Percentiles rank a stretch among this genome's conserved stretches.
These are phyloP conservation scores for Dascyllus trimaculatus DNA, from an alignment of 2,113 vertebrate genomes.

Conservation along the genomic window DNA sequence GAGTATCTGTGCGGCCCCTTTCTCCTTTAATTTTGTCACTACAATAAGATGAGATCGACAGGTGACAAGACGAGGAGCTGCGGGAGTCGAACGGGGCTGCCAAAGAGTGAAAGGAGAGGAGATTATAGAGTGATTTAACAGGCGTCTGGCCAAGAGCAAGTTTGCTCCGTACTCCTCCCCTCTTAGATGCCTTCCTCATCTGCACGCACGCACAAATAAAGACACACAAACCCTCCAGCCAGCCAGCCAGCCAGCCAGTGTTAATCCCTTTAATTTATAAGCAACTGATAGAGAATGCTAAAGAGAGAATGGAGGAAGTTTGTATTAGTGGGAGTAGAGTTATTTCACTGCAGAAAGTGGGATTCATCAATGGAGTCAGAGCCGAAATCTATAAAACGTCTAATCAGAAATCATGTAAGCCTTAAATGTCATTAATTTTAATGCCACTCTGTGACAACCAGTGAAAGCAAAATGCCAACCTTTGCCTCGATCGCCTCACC, in stretches of 20 bases:
- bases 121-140: not conserved
- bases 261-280: conserved; percentile 45
- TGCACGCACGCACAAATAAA: conserved; percentile 10
- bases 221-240: conserved; percentile 2
- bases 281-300: not conserved
- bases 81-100: not conserved
- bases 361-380: not conserved
- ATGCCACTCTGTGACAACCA: not conserved
- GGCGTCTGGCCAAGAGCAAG: conserved; percentile 26
- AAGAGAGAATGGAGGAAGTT: not conserved
- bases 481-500: not conserved
- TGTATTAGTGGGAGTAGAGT: too few species aligned
- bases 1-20: not conserved
- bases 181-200: conserved; percentile 21
- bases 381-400: conserved; percentile 4
- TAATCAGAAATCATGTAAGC: not conserved
- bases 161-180: not conserved
- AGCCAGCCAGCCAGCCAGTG: conserved; percentile 2
- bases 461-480: not conserved
- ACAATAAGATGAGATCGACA: not conserved
- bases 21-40: not conserved
- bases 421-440: conserved; percentile 6
- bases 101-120: not conserved
- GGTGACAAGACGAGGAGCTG: not conserved
- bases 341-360: conserved; percentile 7